Conservation (phyloP, 2,113 vertebrate genomes). For the Thinocorus orbignyianus region DNA sequence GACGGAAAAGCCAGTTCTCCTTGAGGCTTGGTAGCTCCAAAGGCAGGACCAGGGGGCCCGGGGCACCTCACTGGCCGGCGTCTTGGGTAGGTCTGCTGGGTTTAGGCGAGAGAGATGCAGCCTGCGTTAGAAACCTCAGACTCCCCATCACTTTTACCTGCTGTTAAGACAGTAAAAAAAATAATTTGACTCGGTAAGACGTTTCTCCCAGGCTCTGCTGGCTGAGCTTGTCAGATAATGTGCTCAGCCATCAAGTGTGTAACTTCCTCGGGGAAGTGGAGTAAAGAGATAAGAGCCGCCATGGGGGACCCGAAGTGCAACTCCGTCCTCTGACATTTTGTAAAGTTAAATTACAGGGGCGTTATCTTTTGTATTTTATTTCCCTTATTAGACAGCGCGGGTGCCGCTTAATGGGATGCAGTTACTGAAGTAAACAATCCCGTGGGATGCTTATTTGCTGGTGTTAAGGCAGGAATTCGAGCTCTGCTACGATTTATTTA, state of each 20-base stretch:
- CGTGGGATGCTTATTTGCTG: neutral
- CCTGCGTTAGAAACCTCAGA: rapidly evolving
- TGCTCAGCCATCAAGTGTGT: neutral
- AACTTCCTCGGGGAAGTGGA: neutral
- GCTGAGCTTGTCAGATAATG: neutral
- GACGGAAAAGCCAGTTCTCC: neutral
- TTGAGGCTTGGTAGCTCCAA: neutral
- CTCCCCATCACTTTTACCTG: neutral
- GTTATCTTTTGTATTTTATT: neutral
- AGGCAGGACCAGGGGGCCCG: neutral
- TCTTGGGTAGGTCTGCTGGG: neutral
- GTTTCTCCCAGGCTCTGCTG: neutral
- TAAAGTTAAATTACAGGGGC: slow-evolving; percentile 27
- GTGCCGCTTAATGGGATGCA: neutral
- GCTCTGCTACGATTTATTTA: neutral
- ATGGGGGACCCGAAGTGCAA: neutral
- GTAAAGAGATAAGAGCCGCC: neutral
- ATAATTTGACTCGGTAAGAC: neutral
- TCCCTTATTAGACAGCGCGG: neutral
- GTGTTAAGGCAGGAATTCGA: neutral
- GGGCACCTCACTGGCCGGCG: neutral
- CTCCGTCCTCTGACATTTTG: slow-evolving; percentile 1
- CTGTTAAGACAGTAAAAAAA: neutral
- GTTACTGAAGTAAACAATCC: slow-evolving; percentile 3
- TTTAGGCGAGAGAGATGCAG: neutral